Conservation (phyloP, 2,888 invertebrate species). For the Volucella inanis region DNA sequence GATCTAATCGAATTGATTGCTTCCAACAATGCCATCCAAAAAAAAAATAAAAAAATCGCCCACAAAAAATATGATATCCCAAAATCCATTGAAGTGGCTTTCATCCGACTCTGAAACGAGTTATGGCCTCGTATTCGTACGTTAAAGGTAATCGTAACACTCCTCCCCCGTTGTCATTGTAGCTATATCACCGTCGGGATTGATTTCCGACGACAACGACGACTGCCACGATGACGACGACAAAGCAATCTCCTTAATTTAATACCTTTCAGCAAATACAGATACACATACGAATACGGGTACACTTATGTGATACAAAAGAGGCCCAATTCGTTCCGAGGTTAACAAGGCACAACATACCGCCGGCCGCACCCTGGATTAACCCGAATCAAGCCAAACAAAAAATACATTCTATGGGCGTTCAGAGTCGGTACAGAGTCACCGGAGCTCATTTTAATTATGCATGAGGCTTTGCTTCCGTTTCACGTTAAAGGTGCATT, state of each 20-base stretch:
- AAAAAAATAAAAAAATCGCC: constrained; percentile 10
- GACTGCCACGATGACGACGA: not conserved
- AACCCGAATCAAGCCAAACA: constrained; percentile 19
- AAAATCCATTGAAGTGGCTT: constrained; percentile 37
- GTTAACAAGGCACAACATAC: constrained; percentile 57
- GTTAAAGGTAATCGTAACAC: not conserved
- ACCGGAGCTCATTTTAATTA: constrained; percentile 65
- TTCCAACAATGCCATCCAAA: constrained; percentile 37
- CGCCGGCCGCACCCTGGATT: constrained; percentile 36
- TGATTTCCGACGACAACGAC: constrained; percentile 56
- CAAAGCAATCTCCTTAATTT: constrained; percentile 72
- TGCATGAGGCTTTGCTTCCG: constrained; percentile 69
- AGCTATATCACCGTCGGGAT: constrained; percentile 23
- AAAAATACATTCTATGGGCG: not conserved
- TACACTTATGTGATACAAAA: constrained; percentile 59
- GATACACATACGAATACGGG: not conserved
- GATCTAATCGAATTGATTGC: constrained; percentile 57
- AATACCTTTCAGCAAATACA: constrained; percentile 71
- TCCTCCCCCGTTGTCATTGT: constrained; percentile 15
- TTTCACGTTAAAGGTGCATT: constrained; percentile 58
- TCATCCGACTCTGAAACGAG: constrained; percentile 26
- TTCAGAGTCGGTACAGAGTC: not conserved
- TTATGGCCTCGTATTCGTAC: constrained; percentile 1
- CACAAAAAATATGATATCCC: no score
- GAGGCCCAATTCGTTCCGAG: constrained; percentile 46